A percentile compares a stretch with the other conserved stretches of the same genome.
Conservation (phyloP, 2,113 vertebrate species). For the Lathamus discolor region DNA sequence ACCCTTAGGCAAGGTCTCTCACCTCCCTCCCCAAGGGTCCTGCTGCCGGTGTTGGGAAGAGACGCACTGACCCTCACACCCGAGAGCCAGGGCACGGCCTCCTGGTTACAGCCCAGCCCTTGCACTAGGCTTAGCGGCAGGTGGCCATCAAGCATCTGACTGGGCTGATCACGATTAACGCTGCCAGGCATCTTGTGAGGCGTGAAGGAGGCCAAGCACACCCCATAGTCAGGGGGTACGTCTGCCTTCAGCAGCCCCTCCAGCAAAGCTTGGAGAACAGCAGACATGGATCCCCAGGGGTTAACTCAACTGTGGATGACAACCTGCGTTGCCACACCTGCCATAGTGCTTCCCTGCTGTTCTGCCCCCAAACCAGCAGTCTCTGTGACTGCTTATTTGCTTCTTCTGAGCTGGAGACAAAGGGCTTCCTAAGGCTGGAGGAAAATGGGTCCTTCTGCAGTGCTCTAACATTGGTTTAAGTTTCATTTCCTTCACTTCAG, state of each 20-base stretch:
- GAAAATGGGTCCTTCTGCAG: accelerated
- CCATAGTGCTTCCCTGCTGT: background rate
- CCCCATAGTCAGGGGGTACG: accelerated
- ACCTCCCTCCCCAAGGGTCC: background rate
- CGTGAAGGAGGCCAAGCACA: background rate
- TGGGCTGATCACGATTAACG: accelerated
- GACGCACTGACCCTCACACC: accelerated
- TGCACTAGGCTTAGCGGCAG: accelerated
- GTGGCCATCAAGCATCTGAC: no score
- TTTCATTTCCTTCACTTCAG: background rate
- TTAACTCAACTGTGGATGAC: background rate
- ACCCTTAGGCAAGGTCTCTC: background rate
- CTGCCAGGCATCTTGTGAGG: accelerated
- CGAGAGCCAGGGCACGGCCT: background rate
- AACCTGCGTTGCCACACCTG: no score
- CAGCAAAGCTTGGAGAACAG: background rate
- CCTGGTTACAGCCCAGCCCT: background rate
- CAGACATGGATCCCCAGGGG: background rate
- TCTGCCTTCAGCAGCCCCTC: background rate
- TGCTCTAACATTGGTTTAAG: accelerated
- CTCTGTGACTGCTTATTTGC: accelerated
- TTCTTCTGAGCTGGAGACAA: background rate
- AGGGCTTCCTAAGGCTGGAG: background rate
- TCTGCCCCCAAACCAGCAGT: background rate
- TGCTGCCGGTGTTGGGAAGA: accelerated